A percentile compares a stretch with the other conserved stretches of the same genome.
phyloP scores from a whole-genome alignment of 2,888 invertebrate species.

The Drosophila fulvimacula region DNA sequence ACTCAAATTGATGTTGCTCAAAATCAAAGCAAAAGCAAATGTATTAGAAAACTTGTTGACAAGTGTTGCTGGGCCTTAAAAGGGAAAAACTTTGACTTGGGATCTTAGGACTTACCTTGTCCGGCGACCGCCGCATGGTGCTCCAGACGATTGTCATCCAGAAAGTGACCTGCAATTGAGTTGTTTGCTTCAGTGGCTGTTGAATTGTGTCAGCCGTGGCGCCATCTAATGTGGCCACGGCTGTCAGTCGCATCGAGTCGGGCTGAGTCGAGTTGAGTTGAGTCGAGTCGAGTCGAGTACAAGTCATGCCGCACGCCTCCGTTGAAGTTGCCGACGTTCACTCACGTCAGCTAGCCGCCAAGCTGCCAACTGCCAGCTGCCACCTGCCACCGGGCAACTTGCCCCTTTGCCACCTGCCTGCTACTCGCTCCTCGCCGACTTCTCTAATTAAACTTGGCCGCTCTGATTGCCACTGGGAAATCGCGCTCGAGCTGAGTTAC shows the following conservation, averaged over 20 bases:
- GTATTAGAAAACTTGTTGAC: constrained; percentile 68
- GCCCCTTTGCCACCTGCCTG: constrained; percentile 13
- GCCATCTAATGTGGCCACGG: constrained; percentile 79
- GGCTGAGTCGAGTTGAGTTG: constrained; percentile 14
- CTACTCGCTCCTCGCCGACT: constrained; percentile 30
- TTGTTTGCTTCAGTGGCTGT: constrained; percentile 65
- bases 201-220: constrained; percentile 72
- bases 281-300: constrained; percentile 16
- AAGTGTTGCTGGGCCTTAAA: constrained; percentile 67
- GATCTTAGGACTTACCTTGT: constrained; percentile 75
- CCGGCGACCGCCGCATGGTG: constrained; percentile 83
- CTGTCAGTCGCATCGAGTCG: constrained; percentile 55
- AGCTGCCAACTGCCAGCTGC: constrained; percentile 34
- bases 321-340: constrained; percentile 62
- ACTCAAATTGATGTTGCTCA: neutral
- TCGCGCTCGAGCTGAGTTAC: constrained; percentile 56
- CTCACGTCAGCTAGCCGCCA: constrained; percentile 71
- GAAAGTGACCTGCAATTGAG: constrained; percentile 84
- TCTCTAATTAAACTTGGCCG: constrained; percentile 77
- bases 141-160: constrained; percentile 85
- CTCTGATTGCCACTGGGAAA: constrained; percentile 80
- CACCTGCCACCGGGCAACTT: constrained; percentile 15
- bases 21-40: neutral
- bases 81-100: constrained; percentile 40
- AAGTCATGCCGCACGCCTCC: constrained; percentile 50